Percentiles rank a stretch among this genome's conserved stretches.
phyloP scores from a whole-genome alignment of 2,888 invertebrate genomes.

The Drosophila robusta region DNA sequence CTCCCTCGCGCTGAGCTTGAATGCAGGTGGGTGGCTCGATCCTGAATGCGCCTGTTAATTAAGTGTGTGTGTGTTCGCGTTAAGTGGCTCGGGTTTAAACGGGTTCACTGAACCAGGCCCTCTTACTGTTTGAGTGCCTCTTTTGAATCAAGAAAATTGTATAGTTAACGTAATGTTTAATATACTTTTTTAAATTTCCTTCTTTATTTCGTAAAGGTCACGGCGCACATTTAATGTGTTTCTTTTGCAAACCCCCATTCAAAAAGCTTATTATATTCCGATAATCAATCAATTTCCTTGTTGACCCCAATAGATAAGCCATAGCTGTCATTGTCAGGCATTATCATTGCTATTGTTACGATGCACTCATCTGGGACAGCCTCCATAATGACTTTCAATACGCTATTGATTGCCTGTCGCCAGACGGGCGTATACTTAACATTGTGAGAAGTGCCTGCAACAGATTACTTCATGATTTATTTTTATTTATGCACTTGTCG shows the following conservation, averaged over 20 bases:
- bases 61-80: slow-evolving; percentile 36
- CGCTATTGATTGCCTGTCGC: slow-evolving; percentile 7
- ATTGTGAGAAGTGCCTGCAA: slow-evolving; percentile 33
- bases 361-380: slow-evolving; percentile 29
- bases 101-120: slow-evolving; percentile 66
- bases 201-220: too few species aligned
- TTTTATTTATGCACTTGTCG: slow-evolving; percentile 67
- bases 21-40: slow-evolving; percentile 71
- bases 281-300: slow-evolving; percentile 43
- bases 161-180: not conserved
- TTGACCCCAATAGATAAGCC: slow-evolving; percentile 50
- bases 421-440: slow-evolving; percentile 57
- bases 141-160: not conserved
- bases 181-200: not conserved
- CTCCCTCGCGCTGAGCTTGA: slow-evolving; percentile 63
- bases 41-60: slow-evolving; percentile 61
- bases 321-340: slow-evolving; percentile 19
- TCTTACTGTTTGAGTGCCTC: not conserved
- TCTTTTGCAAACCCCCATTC: not conserved
- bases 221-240: not conserved
- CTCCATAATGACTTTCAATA: slow-evolving; percentile 32
- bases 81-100: slow-evolving; percentile 31
- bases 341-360: slow-evolving; percentile 34
- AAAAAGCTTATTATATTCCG: slow-evolving; percentile 2
- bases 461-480: slow-evolving; percentile 69